Evolutionary conservation across 2,113 vertebrate genomes (phyloP).

Genomic region (Perca fluviatilis): DNA sequence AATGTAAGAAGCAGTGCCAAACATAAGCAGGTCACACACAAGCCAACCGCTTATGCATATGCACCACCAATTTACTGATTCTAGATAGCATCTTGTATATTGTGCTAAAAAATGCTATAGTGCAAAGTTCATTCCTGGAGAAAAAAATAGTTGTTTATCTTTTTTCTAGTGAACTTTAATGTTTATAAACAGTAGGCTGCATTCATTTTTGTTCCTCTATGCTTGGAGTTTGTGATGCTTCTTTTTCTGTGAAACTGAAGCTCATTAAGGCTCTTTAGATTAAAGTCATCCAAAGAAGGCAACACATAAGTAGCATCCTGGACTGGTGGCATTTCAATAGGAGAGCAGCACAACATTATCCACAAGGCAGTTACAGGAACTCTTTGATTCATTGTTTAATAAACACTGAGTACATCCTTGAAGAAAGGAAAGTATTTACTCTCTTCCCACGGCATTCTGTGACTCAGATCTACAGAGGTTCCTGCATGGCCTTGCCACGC

Average conservation of each 20-base stretch:
- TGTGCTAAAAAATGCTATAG: not conserved
- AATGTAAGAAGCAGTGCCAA: slow-evolving; percentile 40
- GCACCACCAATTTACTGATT: slow-evolving; percentile 36
- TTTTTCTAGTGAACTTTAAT: not conserved
- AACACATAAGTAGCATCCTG: slow-evolving; percentile 18
- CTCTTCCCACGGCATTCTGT: slow-evolving; percentile 31
- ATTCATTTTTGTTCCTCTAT: slow-evolving; percentile 4
- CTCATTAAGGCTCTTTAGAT: slow-evolving; percentile 30
- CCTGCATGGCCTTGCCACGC: slow-evolving; percentile 31
- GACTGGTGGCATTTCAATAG: slow-evolving; percentile 39
- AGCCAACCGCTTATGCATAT: slow-evolving; percentile 54
- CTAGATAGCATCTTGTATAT: slow-evolving; percentile 15
- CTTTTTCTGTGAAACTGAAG: slow-evolving; percentile 23
- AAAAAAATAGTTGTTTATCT: slow-evolving; percentile 18
- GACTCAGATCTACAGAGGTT: slow-evolving; percentile 51
- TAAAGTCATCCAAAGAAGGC: not conserved
- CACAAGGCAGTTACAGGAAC: slow-evolving; percentile 33
- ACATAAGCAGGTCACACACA: slow-evolving; percentile 61
- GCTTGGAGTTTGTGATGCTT: slow-evolving; percentile 8
- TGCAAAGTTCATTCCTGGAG: slow-evolving; percentile 17
- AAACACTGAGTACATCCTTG: slow-evolving; percentile 54
- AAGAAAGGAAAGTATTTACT: slow-evolving; percentile 36
- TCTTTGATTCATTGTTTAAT: slow-evolving; percentile 65
- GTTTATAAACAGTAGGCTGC: not conserved
- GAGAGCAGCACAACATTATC: slow-evolving; percentile 30